Evolutionary conservation across 2,797 vertebrate species (phyloP), one percentile per base, ranked within the genome.

Genomic region (Enteromius thamalakanensis): DNA sequence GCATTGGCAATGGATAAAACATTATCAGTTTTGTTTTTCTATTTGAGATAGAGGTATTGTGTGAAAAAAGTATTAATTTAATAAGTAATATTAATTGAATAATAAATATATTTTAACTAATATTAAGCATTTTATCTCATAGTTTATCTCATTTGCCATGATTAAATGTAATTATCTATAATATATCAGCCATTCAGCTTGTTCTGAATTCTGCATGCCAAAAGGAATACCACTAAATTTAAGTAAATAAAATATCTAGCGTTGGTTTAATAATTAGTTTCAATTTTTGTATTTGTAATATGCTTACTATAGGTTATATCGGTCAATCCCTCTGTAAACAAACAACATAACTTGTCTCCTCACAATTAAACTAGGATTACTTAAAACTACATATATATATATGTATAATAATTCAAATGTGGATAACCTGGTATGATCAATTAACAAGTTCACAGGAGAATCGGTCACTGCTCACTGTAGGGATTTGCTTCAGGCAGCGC

Each of bases 401-500:
- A n/a, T n/a, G n/a, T n/a, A n/a, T n/a, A n/a, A 32, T 19, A 60
- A 8, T 37, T 21, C 23, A 34, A n/a, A 29, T 21, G 34, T 26
- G 32, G 2, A 26, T 10, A 55, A 68, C 53, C 29, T 40, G 21
- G n/a, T 1, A 21, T 58, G 67, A 45, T 42, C 29, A 29, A 58
- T 6, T 6, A 29, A 14, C 4, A 62, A 62, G 17, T 80, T 42
- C 14, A 42, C 34, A 53, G 4, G 21, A 53, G 51, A 70, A 21
- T 3, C 72, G 32, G 40, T 40, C 71, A 69, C 34, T 42, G 78
- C 78, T 23, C 55, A 23, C n/a, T 12, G 7, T 79, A 10, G 26
- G 72, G 79, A 34, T 15, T 76, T 19, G 11, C 26, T 62, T 49
- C 68, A 81, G 12, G 23, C 85, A 72, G 34, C 11, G 14, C 45